A percentile compares a stretch with the other conserved stretches of the same genome.
Evolutionary conservation across 35 echinoderm and acorn worm species (phyloP).

Genomic region (Lytechinus variegatus): DNA sequence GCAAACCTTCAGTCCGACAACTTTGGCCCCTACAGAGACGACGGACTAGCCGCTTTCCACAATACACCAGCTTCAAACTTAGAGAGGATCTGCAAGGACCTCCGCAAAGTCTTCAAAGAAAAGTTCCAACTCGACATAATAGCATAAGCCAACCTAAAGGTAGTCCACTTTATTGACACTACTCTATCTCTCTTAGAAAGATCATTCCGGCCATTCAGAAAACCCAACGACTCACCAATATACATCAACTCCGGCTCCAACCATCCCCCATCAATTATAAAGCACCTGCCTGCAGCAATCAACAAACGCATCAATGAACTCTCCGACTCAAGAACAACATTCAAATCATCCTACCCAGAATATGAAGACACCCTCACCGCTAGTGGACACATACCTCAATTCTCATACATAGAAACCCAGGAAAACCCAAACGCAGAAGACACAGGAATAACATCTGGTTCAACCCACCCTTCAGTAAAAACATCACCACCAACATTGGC

Average conservation of each 20-base stretch:
- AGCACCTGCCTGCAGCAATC: neutral
- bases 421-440: neutral
- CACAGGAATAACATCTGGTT: constrained; percentile 56
- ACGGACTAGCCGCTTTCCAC: constrained; percentile 59
- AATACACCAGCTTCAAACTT: neutral
- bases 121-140: constrained; percentile 3
- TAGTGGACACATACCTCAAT: neutral
- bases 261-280: constrained; percentile 5
- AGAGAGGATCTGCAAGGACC: constrained; percentile 35
- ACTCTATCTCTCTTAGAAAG: neutral
- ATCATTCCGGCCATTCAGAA: neutral
- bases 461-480: constrained; percentile 58
- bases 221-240: neutral
- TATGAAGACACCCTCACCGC: constrained; percentile 10
- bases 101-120: constrained; percentile 8
- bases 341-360: constrained; percentile 10
- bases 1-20: too few species aligned
- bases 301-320: neutral
- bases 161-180: constrained; percentile 37
- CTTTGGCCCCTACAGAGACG: constrained; percentile 61
- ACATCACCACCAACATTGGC: constrained; percentile 53
- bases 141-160: neutral
- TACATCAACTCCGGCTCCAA: constrained; percentile 39
- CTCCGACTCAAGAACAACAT: neutral
- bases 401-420: neutral